These are phyloP conservation scores for Nebria salina DNA, from an alignment of 2,888 invertebrate species.

Conservation along the genomic window DNA sequence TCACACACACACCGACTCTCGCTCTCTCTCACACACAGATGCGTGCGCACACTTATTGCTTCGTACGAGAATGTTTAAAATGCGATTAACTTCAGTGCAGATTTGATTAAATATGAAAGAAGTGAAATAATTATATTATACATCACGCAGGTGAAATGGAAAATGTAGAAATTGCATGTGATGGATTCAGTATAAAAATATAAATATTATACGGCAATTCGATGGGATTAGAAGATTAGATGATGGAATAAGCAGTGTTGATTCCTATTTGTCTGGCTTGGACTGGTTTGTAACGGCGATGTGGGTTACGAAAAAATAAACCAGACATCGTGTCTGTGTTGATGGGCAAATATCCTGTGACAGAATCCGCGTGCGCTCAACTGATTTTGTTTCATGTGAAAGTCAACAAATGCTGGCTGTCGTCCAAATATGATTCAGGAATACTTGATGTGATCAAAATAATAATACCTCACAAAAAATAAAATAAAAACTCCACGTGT, in stretches of 20 bases:
- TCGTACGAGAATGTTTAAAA: no score
- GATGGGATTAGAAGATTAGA: not conserved
- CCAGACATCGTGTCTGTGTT: constrained; percentile 33
- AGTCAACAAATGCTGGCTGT: constrained; percentile 11
- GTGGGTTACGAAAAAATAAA: constrained; percentile 23
- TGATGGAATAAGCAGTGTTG: not conserved
- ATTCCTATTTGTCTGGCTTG: constrained; percentile 27
- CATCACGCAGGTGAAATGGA: no score
- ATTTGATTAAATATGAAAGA: no score
- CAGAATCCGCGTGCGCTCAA: constrained; percentile 20
- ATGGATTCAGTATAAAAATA: not conserved
- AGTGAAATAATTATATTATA: no score
- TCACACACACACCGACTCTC: no score
- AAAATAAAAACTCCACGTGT: not conserved
- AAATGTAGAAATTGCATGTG: no score
- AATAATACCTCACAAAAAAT: not conserved
- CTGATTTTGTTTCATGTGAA: constrained; percentile 12
- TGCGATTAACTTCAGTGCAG: no score
- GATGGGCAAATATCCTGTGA: constrained; percentile 28
- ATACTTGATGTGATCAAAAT: not conserved
- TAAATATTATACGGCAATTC: not conserved
- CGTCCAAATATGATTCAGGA: constrained; percentile 31
- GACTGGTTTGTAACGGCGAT: not conserved
- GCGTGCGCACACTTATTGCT: no score
- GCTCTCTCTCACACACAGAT: no score